A percentile compares a stretch with the other conserved stretches of the same genome.
Conservation (phyloP, 2,797 vertebrate species). For the Chrysocyon brachyurus region DNA sequence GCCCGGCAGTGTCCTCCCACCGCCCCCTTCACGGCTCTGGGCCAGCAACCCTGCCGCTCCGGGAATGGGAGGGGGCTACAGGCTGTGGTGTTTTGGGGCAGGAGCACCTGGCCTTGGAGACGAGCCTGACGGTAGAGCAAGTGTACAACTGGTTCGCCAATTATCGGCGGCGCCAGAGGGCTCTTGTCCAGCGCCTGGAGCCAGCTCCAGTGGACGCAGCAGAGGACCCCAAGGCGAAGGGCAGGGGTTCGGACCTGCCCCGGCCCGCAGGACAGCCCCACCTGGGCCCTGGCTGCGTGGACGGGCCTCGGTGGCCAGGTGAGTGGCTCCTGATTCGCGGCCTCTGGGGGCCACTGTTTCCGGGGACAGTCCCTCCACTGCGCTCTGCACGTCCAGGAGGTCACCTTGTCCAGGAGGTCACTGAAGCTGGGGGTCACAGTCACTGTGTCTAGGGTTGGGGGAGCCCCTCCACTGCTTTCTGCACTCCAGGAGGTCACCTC, state of each 20-base stretch:
- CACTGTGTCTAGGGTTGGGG: no score
- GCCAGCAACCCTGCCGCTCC: background rate
- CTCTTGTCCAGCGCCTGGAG: fast-evolving
- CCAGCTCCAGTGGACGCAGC: fast-evolving
- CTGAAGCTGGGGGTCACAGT: background rate
- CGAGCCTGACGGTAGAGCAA: slow-evolving; percentile 79
- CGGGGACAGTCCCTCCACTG: no score
- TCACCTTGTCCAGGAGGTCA: background rate
- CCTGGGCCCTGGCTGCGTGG: background rate
- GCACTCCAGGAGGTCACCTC: background rate
- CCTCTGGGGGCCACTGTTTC: no score
- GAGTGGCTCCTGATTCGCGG: background rate
- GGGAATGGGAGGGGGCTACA: background rate
- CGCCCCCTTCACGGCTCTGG: no score
- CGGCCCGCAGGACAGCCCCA: background rate
- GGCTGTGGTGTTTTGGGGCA: slow-evolving; percentile 71
- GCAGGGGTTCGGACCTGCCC: background rate
- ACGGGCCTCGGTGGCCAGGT: slow-evolving; percentile 38
- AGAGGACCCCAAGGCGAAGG: background rate
- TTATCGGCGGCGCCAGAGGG: slow-evolving; percentile 81
- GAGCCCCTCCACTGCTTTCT: fast-evolving
- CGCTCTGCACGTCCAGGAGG: background rate
- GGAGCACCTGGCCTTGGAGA: slow-evolving; percentile 81
- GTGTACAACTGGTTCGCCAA: slow-evolving; percentile 89
- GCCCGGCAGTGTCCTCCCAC: no score